These are phyloP conservation scores for Bos indicus DNA, from an alignment of 2,113 vertebrate species.

Conservation along the genomic window DNA sequence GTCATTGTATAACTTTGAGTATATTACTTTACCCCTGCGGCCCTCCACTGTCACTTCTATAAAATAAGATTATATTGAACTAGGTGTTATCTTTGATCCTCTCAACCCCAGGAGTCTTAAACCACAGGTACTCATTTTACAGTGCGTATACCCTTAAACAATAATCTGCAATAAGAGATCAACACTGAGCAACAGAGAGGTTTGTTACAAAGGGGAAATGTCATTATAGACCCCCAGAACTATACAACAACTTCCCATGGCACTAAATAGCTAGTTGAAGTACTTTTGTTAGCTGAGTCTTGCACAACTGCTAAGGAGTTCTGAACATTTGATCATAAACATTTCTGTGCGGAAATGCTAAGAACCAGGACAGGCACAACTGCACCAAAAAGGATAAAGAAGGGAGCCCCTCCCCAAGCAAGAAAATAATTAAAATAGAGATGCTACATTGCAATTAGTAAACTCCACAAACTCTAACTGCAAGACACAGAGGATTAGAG, in stretches of 20 bases:
- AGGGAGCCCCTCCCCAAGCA: not conserved
- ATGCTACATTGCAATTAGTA: not conserved
- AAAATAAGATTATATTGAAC: not conserved
- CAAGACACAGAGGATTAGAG: not conserved
- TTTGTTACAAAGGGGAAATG: not conserved
- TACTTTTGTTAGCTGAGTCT: not conserved
- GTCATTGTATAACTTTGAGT: not conserved
- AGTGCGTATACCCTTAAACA: not conserved
- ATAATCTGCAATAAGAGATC: not conserved
- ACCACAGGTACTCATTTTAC: not conserved
- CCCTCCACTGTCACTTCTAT: not conserved
- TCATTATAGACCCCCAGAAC: not conserved
- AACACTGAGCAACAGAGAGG: not conserved
- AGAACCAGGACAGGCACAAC: not conserved
- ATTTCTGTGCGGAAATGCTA: not conserved
- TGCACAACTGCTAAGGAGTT: not conserved
- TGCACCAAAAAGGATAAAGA: not conserved
- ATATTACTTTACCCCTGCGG: not conserved
- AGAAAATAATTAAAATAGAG: not conserved
- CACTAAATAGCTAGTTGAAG: not conserved
- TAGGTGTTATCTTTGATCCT: not conserved
- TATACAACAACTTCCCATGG: not conserved
- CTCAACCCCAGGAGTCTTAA: not conserved
- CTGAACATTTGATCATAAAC: not conserved
- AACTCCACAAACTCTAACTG: not conserved